Conservation (phyloP, 2,888 invertebrate genomes). For the Cistogaster globosa region DNA sequence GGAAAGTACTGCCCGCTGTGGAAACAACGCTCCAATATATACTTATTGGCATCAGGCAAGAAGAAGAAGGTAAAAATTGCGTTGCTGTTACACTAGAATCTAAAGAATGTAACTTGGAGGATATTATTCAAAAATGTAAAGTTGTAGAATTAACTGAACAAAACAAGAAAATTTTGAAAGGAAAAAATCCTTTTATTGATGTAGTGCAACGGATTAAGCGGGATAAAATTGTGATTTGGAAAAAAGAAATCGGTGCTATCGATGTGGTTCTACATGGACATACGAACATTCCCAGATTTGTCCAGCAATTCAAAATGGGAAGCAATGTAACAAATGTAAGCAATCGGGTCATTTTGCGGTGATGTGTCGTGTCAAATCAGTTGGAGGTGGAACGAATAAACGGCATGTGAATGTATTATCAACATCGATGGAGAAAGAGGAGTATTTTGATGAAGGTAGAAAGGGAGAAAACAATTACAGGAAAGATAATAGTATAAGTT, state of each 20-base stretch:
- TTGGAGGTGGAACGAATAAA: neutral
- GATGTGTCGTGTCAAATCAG: conserved; percentile 21
- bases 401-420: neutral
- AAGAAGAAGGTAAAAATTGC: conserved; percentile 1
- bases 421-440: too few relatives aligned
- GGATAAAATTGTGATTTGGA: neutral
- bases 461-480: neutral
- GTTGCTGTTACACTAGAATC: neutral
- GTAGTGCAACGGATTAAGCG: neutral
- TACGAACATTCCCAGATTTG: neutral
- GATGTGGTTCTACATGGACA: conserved; percentile 7
- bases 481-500: neutral
- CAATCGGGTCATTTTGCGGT: conserved; percentile 6
- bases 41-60: too few relatives aligned
- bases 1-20: neutral
- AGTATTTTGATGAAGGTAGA: conserved; percentile 4
- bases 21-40: conserved; percentile 26
- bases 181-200: conserved; percentile 4
- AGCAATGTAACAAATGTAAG: conserved; percentile 2
- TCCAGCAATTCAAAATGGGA: conserved; percentile 7
- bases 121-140: too few relatives aligned
- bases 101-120: too few relatives aligned
- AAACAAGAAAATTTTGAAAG: too few relatives aligned
- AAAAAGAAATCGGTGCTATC: conserved; percentile 8
- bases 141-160: too few relatives aligned